Evolutionary conservation across 2,888 invertebrate genomes (phyloP).

Genomic region (Sminthurinus aureus): DNA sequence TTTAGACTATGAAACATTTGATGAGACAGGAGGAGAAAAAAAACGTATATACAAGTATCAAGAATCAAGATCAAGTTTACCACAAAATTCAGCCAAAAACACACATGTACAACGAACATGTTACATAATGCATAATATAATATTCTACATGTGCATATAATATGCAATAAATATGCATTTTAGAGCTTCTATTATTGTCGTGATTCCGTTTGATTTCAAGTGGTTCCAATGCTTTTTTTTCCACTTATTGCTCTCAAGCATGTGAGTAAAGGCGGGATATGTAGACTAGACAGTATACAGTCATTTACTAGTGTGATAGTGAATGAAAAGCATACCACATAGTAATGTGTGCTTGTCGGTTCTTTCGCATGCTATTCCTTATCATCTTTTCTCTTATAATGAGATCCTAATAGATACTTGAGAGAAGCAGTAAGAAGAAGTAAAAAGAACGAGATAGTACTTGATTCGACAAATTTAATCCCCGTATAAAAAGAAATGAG

Average conservation of each 20-base stretch:
- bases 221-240: background rate
- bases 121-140: no score
- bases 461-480: constrained; percentile 25
- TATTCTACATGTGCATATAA: background rate
- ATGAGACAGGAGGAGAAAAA: background rate
- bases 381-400: constrained; percentile 16
- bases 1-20: background rate
- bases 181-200: background rate
- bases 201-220: constrained; percentile 5
- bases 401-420: constrained; percentile 38
- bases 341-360: no score
- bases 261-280: background rate
- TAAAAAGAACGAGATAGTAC: constrained; percentile 25
- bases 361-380: constrained; percentile 3
- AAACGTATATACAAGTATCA: background rate
- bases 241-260: background rate
- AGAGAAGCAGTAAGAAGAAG: background rate
- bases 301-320: no score
- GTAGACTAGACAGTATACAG: no score
- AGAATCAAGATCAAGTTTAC: background rate
- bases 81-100: background rate
- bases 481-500: constrained; percentile 36
- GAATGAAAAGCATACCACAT: no score
- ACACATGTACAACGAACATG: no score
- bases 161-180: background rate